Percentiles rank a stretch among this genome's conserved stretches.
Evolutionary conservation across 2,888 invertebrate species (phyloP).

Genomic region (Archips crataeganus): DNA sequence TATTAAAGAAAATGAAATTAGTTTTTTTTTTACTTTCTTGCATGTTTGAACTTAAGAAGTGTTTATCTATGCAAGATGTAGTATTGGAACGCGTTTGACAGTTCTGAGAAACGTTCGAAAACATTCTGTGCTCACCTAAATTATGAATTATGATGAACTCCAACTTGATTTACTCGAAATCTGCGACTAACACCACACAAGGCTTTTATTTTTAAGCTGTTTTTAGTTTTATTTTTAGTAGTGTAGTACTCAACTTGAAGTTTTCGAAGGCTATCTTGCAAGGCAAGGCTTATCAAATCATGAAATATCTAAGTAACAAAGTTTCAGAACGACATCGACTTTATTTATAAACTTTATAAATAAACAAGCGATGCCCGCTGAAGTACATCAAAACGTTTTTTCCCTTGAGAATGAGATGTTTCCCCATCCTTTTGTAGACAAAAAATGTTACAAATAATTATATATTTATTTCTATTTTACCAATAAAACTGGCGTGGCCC

Average conservation of each 20-base stretch:
- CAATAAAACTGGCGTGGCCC: too few species aligned
- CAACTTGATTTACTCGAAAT: background rate
- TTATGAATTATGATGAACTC: background rate
- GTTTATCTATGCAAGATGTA: background rate
- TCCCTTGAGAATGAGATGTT: too few species aligned
- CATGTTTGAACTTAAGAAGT: background rate
- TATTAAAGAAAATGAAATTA: background rate
- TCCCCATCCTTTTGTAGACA: too few species aligned
- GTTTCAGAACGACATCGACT: too few species aligned
- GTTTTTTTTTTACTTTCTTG: background rate
- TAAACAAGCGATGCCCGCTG: too few species aligned
- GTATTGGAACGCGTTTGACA: conserved; percentile 28
- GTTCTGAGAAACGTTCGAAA: conserved; percentile 17
- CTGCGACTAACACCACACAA: background rate
- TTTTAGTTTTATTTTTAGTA: background rate
- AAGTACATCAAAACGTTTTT: too few species aligned
- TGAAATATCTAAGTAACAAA: too few species aligned
- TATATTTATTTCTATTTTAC: too few species aligned
- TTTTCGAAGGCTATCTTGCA: background rate
- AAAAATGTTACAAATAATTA: too few species aligned
- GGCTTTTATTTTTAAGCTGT: background rate
- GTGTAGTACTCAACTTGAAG: too few species aligned
- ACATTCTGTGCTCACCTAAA: background rate
- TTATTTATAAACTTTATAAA: background rate
- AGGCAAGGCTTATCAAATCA: background rate